Evolutionary conservation across 2,888 invertebrate species (phyloP).

Genomic region (Baronia brevicornis): DNA sequence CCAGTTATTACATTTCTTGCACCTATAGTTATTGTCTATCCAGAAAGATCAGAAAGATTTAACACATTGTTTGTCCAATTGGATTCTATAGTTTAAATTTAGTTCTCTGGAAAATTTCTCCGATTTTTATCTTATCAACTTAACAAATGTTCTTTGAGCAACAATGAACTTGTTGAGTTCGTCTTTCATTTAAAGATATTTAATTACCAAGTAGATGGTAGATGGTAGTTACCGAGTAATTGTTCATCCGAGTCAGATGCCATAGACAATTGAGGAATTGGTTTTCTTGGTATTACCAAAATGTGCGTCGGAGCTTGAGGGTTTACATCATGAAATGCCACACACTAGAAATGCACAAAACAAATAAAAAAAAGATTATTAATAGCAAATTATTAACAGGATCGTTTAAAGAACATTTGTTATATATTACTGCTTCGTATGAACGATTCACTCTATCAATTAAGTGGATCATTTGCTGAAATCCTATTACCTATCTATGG

Average conservation of each 20-base stretch:
- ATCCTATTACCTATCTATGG: too few relatives aligned
- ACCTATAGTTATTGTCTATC: too few relatives aligned
- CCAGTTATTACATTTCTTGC: too few relatives aligned
- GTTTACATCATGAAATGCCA: constrained; percentile 94
- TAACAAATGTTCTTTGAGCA: background rate
- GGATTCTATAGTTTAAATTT: too few relatives aligned
- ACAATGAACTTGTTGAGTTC: background rate
- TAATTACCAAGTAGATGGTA: background rate
- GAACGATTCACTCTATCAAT: background rate
- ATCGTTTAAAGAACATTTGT: too few relatives aligned
- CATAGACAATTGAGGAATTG: constrained; percentile 87
- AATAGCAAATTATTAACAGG: too few relatives aligned
- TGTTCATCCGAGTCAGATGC: constrained; percentile 84
- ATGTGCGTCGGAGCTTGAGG: constrained; percentile 97
- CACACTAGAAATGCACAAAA: constrained; percentile 83
- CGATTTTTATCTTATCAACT: too few relatives aligned
- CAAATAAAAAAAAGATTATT: too few relatives aligned
- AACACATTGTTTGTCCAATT: too few relatives aligned
- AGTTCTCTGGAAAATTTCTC: too few relatives aligned
- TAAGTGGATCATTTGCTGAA: background rate
- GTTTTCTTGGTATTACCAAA: constrained; percentile 94
- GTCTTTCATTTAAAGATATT: background rate
- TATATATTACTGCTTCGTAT: constrained; percentile 18
- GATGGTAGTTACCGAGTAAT: constrained; percentile 78
- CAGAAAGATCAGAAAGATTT: too few relatives aligned